These are phyloP conservation scores for Caenorhabditis elegans DNA, from an alignment of 1,140 invertebrate genomes.

Conservation along the genomic window WBcel235 BX284604.4:7307501-7308000, in stretches of 20 bases:
- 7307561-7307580: background rate
- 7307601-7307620: conserved; percentile 37
- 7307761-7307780: conserved; percentile 43
- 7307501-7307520: too few relatives aligned
- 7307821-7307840: conserved; percentile 43
- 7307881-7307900: background rate
- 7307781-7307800: conserved; percentile 41
- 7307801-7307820: conserved; percentile 41
- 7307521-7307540: too few relatives aligned
- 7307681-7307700: conserved; percentile 9
- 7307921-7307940: conserved; percentile 40
- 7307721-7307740: conserved; percentile 32
- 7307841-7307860: conserved; percentile 40
- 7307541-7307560: background rate
- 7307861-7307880: conserved; percentile 6
- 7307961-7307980: conserved; percentile 46
- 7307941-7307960: conserved; percentile 44
- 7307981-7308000: conserved; percentile 43
- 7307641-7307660: conserved; percentile 35
- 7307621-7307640: conserved; percentile 20
- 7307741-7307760: conserved; percentile 31
- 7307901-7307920: conserved; percentile 43
- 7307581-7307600: conserved; percentile 29
- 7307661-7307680: background rate
- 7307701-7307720: background rate